Evolutionary conservation across 2,113 vertebrate species (phyloP).

Genomic region (Sebastes schlegelii): DNA sequence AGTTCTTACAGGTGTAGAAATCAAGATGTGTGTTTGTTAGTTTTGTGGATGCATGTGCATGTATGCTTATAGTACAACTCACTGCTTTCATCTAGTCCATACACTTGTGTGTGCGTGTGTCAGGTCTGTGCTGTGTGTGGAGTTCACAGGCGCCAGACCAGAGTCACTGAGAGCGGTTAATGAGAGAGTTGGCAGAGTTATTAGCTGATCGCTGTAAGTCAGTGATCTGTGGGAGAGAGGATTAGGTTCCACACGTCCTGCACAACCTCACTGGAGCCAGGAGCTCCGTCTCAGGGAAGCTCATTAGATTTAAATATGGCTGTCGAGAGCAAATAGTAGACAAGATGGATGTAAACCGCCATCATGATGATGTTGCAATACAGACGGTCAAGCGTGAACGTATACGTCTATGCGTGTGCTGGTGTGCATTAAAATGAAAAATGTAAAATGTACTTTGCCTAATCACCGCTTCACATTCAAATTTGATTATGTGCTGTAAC

Average conservation of each 20-base stretch:
- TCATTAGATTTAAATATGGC: slow-evolving; percentile 71
- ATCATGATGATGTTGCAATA: slow-evolving; percentile 19
- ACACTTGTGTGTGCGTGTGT: not conserved
- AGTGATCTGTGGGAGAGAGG: slow-evolving; percentile 73
- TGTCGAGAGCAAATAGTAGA: slow-evolving; percentile 51
- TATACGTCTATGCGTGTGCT: not conserved
- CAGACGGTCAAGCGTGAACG: slow-evolving; percentile 24
- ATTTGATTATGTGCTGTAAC: slow-evolving; percentile 50
- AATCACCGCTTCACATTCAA: slow-evolving; percentile 35
- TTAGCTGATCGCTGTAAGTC: slow-evolving; percentile 77
- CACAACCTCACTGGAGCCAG: slow-evolving; percentile 62
- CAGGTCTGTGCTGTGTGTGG: slow-evolving; percentile 18
- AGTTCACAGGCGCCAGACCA: slow-evolving; percentile 60
- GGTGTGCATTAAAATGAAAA: slow-evolving; percentile 36
- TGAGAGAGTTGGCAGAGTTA: slow-evolving; percentile 75
- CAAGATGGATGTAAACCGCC: slow-evolving; percentile 50
- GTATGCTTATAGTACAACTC: not conserved
- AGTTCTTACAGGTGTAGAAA: not conserved
- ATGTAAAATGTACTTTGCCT: slow-evolving; percentile 28
- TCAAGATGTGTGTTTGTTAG: slow-evolving; percentile 2
- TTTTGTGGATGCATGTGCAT: not conserved
- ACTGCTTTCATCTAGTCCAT: slow-evolving; percentile 9
- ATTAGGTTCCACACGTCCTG: slow-evolving; percentile 67
- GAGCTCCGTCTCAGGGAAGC: slow-evolving; percentile 59
- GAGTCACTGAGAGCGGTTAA: slow-evolving; percentile 67